phyloP scores from a whole-genome alignment of 2,888 invertebrate genomes.

The Drosophila mimetica region DNA sequence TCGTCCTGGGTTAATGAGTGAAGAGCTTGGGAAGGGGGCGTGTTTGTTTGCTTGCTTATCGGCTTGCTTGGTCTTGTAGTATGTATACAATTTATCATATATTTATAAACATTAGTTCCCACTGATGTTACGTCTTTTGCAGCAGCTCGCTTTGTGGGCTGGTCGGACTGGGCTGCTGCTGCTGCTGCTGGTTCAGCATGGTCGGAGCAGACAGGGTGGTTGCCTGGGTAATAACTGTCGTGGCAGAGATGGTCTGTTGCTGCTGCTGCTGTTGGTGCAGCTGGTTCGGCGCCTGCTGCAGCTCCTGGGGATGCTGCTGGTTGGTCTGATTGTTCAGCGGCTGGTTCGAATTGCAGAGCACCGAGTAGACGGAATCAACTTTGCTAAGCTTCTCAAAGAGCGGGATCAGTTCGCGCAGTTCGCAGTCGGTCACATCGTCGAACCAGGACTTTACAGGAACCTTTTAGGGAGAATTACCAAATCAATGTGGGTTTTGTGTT shows the following conservation, averaged over 20 bases:
- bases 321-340: slow-evolving; percentile 86
- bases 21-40: slow-evolving; percentile 16
- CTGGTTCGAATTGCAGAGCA: slow-evolving; percentile 96
- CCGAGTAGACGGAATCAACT: slow-evolving; percentile 98
- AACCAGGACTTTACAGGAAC: slow-evolving; percentile 99
- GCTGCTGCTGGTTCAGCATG: slow-evolving; percentile 76
- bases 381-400: slow-evolving; percentile 98
- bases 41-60: slow-evolving; percentile 65
- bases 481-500: neutral
- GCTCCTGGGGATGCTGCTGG: slow-evolving; percentile 76
- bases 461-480: slow-evolving; percentile 84
- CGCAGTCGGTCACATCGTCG: slow-evolving; percentile 99
- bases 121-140: slow-evolving; percentile 85
- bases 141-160: slow-evolving; percentile 83
- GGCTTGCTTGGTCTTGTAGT: slow-evolving; percentile 76
- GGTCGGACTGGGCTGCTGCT: slow-evolving; percentile 83
- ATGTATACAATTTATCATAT: slow-evolving; percentile 82
- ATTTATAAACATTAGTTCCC: slow-evolving; percentile 85
- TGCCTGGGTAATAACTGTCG: slow-evolving; percentile 83
- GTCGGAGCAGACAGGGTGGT: slow-evolving; percentile 82
- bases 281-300: slow-evolving; percentile 64
- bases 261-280: slow-evolving; percentile 66
- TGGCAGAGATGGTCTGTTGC: slow-evolving; percentile 82
- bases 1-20: slow-evolving; percentile 24
- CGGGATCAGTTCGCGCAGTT: slow-evolving; percentile 98